Conservation (phyloP, 2,113 vertebrate genomes). For the Telmatochromis sp. region DNA sequence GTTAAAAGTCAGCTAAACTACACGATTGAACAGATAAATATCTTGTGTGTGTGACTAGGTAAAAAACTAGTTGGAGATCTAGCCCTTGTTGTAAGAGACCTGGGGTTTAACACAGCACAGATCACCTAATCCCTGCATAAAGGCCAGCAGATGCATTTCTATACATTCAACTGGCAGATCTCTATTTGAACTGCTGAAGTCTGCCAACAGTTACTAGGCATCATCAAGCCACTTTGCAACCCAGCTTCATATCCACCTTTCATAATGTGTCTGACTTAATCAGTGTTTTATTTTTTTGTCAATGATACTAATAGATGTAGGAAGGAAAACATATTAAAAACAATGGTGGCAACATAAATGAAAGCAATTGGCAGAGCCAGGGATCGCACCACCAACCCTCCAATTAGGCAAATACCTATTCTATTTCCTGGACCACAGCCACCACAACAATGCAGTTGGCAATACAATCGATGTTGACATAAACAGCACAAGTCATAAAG, state of each 20-base stretch:
- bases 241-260: not conserved
- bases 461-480: not conserved
- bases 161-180: not conserved
- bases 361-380: not conserved
- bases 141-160: not conserved
- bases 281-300: not conserved
- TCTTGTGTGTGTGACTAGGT: not conserved
- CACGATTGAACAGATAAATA: not conserved
- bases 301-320: not conserved
- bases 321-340: not conserved
- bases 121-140: rapidly evolving
- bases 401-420: not conserved
- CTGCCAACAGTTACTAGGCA: not conserved
- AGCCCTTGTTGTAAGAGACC: not conserved
- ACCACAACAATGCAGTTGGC: not conserved
- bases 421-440: not conserved
- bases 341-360: not conserved
- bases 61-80: not conserved
- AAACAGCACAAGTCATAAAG: not conserved
- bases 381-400: not conserved
- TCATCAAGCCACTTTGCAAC: not conserved
- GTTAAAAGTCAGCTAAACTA: not conserved
- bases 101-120: not conserved
- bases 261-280: not conserved
- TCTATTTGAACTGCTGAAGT: not conserved